Conservation (phyloP, 2,797 vertebrate species). For the Picus viridis region DNA sequence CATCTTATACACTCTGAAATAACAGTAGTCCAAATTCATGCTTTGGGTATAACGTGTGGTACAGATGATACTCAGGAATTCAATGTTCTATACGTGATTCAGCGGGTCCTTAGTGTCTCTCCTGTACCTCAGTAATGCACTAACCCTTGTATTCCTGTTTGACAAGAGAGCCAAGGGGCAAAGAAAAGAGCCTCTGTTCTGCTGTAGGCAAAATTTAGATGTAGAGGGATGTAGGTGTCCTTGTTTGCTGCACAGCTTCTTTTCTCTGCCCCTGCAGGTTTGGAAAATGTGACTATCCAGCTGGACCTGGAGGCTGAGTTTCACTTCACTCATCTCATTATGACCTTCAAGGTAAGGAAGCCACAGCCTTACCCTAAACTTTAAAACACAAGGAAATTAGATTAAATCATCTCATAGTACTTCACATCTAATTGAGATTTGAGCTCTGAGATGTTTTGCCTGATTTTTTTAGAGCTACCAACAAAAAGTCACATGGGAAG, state of each 20-base stretch:
- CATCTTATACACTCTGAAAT: rapidly evolving
- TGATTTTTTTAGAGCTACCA: not conserved
- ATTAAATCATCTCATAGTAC: not conserved
- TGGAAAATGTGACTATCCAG: constrained; percentile 94
- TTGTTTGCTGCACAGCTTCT: constrained; percentile 1
- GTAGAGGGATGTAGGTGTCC: not conserved
- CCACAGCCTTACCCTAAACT: not conserved
- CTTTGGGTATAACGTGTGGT: not conserved
- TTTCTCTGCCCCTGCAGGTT: constrained; percentile 76
- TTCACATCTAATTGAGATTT: not conserved
- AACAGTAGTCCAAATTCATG: rapidly evolving
- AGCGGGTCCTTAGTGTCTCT: not conserved
- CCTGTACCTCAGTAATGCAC: rapidly evolving
- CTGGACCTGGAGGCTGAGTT: constrained; percentile 96
- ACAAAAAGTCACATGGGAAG: not conserved
- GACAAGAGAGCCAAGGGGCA: not conserved
- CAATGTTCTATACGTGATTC: rapidly evolving
- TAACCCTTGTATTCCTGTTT: not conserved
- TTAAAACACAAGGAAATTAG: constrained; percentile 24
- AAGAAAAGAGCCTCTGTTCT: not conserved
- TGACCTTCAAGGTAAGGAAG: constrained; percentile 95
- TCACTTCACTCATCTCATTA: constrained; percentile 99
- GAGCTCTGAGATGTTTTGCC: not conserved
- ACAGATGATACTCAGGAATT: not conserved
- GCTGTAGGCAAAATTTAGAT: not conserved